phyloP scores from a whole-genome alignment of 2,113 vertebrate genomes.

The Sterrhoptilus dennistouni region DNA sequence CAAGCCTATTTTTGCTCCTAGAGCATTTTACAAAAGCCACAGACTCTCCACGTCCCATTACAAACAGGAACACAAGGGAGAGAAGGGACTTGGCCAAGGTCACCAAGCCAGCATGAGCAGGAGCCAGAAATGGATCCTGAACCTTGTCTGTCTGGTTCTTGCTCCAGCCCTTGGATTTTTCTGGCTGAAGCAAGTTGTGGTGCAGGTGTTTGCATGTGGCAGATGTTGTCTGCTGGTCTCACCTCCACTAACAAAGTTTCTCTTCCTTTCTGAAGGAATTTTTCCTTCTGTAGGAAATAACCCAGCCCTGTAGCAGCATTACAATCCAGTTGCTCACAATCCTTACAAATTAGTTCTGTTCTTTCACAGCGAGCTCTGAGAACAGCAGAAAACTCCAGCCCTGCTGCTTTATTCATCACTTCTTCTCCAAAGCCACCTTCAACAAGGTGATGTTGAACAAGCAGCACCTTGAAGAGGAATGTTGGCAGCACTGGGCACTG shows the following conservation, averaged over 20 bases:
- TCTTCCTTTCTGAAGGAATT: neutral
- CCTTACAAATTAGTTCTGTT: neutral
- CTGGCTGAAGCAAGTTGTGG: neutral
- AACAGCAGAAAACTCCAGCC: neutral
- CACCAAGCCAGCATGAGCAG: neutral
- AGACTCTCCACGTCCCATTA: neutral
- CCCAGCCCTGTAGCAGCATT: neutral
- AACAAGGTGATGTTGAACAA: neutral
- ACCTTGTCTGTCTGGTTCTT: neutral
- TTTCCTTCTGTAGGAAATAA: neutral
- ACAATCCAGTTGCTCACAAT: neutral
- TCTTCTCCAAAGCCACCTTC: neutral
- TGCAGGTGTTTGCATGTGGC: neutral
- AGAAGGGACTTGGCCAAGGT: conserved; percentile 5
- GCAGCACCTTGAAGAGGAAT: neutral
- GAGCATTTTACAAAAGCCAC: conserved; percentile 34
- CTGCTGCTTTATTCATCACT: neutral
- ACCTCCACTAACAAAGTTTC: neutral
- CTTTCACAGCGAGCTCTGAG: neutral
- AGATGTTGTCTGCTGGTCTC: neutral
- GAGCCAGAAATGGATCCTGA: neutral
- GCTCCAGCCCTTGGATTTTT: neutral
- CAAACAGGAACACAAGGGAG: neutral
- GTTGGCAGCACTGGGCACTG: accelerated
- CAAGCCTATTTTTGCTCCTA: conserved; percentile 48